Conservation (phyloP, 2,797 vertebrate genomes). For the Pangasius djambal region DNA sequence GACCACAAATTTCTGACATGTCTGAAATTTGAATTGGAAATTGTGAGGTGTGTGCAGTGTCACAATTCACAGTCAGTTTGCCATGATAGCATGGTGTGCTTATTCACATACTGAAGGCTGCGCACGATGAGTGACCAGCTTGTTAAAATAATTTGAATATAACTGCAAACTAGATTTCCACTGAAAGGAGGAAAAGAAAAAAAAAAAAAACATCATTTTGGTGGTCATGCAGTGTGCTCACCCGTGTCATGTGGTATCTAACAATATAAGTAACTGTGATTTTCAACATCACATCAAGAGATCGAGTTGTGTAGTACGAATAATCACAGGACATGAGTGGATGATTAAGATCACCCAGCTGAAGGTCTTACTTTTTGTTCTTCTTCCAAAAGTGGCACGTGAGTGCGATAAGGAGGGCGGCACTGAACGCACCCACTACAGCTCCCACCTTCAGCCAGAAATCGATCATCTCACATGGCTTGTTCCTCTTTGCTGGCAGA, state of each 20-base stretch:
- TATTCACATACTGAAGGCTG: background rate
- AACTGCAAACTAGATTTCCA: background rate
- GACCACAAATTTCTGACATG: background rate
- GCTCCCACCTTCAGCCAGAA: slow-evolving; percentile 90
- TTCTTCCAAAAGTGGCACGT: slow-evolving; percentile 99
- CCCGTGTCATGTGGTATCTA: background rate
- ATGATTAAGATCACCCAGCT: background rate
- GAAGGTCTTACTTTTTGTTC: slow-evolving; percentile 85
- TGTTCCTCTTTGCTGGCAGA: slow-evolving; percentile 84
- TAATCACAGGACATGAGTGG: background rate
- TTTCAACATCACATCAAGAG: background rate
- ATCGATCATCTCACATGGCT: slow-evolving; percentile 87
- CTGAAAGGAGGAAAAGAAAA: no score
- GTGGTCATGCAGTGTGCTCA: background rate
- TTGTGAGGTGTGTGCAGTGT: background rate
- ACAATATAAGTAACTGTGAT: background rate
- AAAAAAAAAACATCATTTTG: no score
- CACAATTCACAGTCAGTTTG: background rate
- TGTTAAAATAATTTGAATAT: background rate
- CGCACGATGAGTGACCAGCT: background rate
- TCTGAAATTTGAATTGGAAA: background rate
- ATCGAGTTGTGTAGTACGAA: background rate
- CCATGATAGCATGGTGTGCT: background rate
- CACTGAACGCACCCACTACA: slow-evolving; percentile 84
- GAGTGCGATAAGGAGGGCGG: slow-evolving; percentile 86